Evolutionary conservation across 2,113 vertebrate genomes (phyloP).

Genomic region (Todiramphus saurophagus): DNA sequence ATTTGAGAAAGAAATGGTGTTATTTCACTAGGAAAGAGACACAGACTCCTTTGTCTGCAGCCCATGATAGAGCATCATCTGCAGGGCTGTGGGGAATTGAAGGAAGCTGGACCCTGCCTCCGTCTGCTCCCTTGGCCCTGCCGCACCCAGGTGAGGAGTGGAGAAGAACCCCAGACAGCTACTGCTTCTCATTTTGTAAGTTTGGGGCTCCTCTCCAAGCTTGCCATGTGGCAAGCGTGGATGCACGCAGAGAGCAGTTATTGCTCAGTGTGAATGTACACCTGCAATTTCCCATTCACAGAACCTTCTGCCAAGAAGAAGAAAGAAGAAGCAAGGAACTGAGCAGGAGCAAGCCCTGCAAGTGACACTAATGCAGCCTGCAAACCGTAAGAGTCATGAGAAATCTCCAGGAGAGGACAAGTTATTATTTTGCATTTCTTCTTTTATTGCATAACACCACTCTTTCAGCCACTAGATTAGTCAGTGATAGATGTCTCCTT

Average conservation of each 20-base stretch:
- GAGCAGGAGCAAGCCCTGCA: neutral
- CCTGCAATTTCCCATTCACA: neutral
- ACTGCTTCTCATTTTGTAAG: neutral
- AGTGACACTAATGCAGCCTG: neutral
- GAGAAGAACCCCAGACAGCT: neutral
- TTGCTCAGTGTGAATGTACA: no score
- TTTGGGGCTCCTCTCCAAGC: neutral
- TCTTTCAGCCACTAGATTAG: neutral
- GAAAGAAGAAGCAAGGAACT: neutral
- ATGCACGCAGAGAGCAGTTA: rapidly evolving
- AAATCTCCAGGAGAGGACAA: neutral
- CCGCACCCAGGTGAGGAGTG: neutral
- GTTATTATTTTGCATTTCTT: neutral
- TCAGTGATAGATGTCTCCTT: neutral
- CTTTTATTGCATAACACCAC: neutral
- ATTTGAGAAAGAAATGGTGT: neutral
- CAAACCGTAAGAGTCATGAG: neutral
- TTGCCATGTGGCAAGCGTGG: rapidly evolving
- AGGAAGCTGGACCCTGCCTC: neutral
- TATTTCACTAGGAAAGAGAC: neutral
- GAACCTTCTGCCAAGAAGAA: neutral
- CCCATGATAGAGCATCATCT: neutral
- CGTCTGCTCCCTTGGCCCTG: rapidly evolving
- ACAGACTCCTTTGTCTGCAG: neutral
- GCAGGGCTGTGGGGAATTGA: rapidly evolving